Conservation (phyloP, 2,113 vertebrate genomes). For the Gobiocypris rarus region DNA sequence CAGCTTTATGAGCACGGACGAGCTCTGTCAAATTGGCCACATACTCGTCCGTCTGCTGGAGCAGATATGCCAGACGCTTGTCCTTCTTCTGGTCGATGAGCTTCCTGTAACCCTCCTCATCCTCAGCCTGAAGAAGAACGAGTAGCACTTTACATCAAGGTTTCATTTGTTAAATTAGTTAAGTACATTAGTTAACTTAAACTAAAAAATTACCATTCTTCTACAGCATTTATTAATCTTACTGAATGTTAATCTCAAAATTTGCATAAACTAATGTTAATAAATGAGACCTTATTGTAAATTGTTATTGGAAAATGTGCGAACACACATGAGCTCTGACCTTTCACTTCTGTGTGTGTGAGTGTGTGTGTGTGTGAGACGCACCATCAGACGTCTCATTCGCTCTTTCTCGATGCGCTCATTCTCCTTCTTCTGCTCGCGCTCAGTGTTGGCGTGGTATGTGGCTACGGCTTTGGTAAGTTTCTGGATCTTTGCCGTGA, state of each 20-base stretch:
- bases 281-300: too few relatives aligned
- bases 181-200: too few relatives aligned
- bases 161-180: too few relatives aligned
- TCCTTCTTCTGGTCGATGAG: constrained; percentile 99
- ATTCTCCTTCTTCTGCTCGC: constrained; percentile 98
- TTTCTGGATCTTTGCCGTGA: constrained; percentile 94
- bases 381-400: constrained; percentile 96
- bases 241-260: too few relatives aligned
- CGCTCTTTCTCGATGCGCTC: constrained; percentile 97
- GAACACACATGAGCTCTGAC: too few relatives aligned
- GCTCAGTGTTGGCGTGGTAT: constrained; percentile 96
- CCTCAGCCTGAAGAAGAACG: constrained; percentile 81
- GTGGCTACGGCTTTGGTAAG: constrained; percentile 95
- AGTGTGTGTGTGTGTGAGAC: neutral
- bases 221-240: too few relatives aligned
- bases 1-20: constrained; percentile 94
- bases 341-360: neutral
- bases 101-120: constrained; percentile 96
- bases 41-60: constrained; percentile 97
- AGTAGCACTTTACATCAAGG: too few relatives aligned
- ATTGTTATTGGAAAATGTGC: too few relatives aligned
- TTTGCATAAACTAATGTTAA: too few relatives aligned
- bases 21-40: constrained; percentile 96
- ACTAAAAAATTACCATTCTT: too few relatives aligned
- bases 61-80: constrained; percentile 94